phyloP scores from a whole-genome alignment of 2,113 vertebrate genomes.

The Oryzias melastigma region DNA sequence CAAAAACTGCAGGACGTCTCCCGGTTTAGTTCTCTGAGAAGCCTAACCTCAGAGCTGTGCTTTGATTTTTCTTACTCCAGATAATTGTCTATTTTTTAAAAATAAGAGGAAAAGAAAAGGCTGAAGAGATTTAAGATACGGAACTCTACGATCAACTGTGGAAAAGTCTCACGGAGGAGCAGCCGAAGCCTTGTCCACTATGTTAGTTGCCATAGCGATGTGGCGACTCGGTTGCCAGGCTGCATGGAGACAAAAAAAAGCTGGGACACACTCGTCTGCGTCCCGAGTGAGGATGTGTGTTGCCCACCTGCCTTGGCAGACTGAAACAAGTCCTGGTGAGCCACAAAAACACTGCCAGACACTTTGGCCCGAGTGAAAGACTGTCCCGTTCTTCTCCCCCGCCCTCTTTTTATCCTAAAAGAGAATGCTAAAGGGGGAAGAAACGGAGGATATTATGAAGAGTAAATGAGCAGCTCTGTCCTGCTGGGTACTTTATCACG shows the following conservation, averaged over 20 bases:
- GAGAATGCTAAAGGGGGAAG: slow-evolving; percentile 11
- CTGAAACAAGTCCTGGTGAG: slow-evolving; percentile 60
- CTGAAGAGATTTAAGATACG: slow-evolving; percentile 51
- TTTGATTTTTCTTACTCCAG: slow-evolving; percentile 48
- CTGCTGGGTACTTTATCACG: slow-evolving; percentile 39
- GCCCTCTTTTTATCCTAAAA: slow-evolving; percentile 32
- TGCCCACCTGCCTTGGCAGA: slow-evolving; percentile 75
- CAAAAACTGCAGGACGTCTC: slow-evolving; percentile 30
- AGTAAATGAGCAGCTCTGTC: slow-evolving; percentile 49
- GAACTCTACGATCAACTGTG: slow-evolving; percentile 54
- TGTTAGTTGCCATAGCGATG: slow-evolving; percentile 69
- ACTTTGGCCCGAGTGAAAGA: slow-evolving; percentile 63
- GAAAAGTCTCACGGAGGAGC: slow-evolving; percentile 65
- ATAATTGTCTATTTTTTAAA: slow-evolving; percentile 62
- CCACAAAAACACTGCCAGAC: slow-evolving; percentile 70
- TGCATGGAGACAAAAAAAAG: slow-evolving; percentile 57
- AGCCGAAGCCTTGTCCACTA: slow-evolving; percentile 65
- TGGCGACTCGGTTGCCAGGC: slow-evolving; percentile 67
- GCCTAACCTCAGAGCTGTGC: slow-evolving; percentile 47
- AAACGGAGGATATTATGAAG: slow-evolving; percentile 31
- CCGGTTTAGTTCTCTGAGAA: slow-evolving; percentile 42
- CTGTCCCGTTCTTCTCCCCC: slow-evolving; percentile 46
- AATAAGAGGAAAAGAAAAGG: slow-evolving; percentile 1
- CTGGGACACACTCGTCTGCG: slow-evolving; percentile 72
- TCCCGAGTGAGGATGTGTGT: slow-evolving; percentile 62